A percentile compares a stretch with the other conserved stretches of the same genome.
Conservation (phyloP, 2,888 invertebrate species). For the Chrysolina haemoptera region DNA sequence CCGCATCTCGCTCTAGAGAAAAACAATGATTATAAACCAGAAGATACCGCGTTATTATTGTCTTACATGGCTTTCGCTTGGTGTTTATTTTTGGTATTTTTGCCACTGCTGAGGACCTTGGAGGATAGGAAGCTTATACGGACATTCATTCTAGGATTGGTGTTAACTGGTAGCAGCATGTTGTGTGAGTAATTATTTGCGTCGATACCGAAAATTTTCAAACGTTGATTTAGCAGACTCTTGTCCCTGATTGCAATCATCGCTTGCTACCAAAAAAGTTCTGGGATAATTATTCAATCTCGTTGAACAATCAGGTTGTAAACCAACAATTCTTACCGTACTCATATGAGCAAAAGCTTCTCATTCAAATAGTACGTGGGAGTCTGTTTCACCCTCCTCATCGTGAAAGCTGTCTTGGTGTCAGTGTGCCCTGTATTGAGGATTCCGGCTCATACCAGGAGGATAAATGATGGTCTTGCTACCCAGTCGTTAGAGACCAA, state of each 20-base stretch:
- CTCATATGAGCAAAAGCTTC: too few relatives aligned
- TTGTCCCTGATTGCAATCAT: not conserved
- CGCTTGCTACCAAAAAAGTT: not conserved
- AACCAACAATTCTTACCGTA: too few relatives aligned
- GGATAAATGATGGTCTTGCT: too few relatives aligned
- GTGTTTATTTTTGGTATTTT: slow-evolving; percentile 54
- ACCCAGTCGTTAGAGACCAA: too few relatives aligned
- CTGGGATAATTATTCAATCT: too few relatives aligned
- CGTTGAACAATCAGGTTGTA: too few relatives aligned
- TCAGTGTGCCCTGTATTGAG: too few relatives aligned
- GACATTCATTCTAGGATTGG: slow-evolving; percentile 53
- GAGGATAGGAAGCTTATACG: slow-evolving; percentile 48
- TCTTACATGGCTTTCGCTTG: slow-evolving; percentile 59
- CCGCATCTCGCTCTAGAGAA: slow-evolving; percentile 52
- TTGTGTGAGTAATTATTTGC: slow-evolving; percentile 51
- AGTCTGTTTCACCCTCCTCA: too few relatives aligned
- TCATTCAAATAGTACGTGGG: too few relatives aligned
- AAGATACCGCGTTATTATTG: slow-evolving; percentile 56
- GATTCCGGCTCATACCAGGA: too few relatives aligned
- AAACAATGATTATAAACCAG: slow-evolving; percentile 41
- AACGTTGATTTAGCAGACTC: not conserved
- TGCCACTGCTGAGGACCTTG: slow-evolving; percentile 54
- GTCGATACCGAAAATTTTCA: not conserved
- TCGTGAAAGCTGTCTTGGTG: too few relatives aligned
- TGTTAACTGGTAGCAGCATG: slow-evolving; percentile 52